phyloP scores from a whole-genome alignment of 2,888 invertebrate genomes.

The Reticulitermes lucifugus region DNA sequence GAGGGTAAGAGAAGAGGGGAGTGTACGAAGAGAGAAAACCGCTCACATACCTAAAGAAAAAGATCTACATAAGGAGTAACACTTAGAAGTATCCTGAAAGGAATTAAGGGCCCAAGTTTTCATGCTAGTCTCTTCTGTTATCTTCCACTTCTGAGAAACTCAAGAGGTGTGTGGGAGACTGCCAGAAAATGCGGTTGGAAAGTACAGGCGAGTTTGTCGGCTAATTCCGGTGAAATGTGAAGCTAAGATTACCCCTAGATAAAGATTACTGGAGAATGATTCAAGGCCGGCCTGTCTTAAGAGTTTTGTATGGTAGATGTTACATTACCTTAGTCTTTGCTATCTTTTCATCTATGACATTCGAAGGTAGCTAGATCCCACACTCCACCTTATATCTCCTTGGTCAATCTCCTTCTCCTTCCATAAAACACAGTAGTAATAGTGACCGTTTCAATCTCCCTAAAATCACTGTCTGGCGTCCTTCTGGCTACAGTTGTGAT shows the following conservation, averaged over 20 bases:
- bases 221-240: constrained; percentile 45
- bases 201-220: constrained; percentile 37
- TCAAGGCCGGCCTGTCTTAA: background rate
- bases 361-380: background rate
- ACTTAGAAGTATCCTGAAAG: constrained; percentile 5
- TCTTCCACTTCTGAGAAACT: constrained; percentile 1
- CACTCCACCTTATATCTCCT: background rate
- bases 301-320: background rate
- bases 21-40: background rate
- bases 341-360: background rate
- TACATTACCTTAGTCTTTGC: background rate
- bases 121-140: background rate
- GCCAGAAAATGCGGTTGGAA: background rate
- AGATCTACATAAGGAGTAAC: constrained; percentile 7
- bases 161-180: background rate
- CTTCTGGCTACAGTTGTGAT: too few species aligned
- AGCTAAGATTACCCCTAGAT: constrained; percentile 11
- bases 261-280: constrained; percentile 7
- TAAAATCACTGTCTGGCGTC: too few species aligned
- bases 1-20: background rate
- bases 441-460: background rate
- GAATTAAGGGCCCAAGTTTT: background rate
- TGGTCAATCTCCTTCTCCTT: background rate
- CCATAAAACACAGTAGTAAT: background rate
- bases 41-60: background rate